phyloP scores from a whole-genome alignment of 2,888 invertebrate genomes.

The Agonum fuliginosum region DNA sequence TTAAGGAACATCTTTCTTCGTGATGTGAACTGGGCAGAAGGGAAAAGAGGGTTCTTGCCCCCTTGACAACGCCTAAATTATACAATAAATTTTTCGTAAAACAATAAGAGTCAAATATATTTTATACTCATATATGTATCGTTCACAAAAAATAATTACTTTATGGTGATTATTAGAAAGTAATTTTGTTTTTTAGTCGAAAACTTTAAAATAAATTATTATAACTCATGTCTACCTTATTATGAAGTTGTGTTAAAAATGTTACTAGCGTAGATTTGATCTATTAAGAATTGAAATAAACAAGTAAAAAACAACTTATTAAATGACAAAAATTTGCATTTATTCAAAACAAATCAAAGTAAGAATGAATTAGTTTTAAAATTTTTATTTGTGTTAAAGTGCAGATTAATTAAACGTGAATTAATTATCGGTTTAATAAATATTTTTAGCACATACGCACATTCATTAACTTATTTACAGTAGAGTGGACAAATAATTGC shows the following conservation, averaged over 20 bases:
- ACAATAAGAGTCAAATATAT: no score
- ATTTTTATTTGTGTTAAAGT: constrained; percentile 29
- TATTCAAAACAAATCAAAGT: not conserved
- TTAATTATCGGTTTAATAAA: not conserved
- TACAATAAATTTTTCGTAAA: no score
- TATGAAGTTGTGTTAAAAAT: no score
- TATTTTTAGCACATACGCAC: not conserved
- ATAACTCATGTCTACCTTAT: no score
- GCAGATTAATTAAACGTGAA: constrained; percentile 16
- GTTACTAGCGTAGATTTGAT: not conserved
- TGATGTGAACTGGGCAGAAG: no score
- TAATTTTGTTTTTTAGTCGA: no score
- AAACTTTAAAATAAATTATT: no score
- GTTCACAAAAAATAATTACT: no score
- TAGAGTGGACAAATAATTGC: not conserved
- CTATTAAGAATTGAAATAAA: not conserved
- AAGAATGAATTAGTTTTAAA: constrained; percentile 6
- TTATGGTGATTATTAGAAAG: constrained; percentile 3
- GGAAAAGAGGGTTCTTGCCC: no score
- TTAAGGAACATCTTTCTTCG: no score
- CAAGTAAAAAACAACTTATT: constrained; percentile 6
- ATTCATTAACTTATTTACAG: constrained; percentile 17
- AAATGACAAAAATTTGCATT: not conserved
- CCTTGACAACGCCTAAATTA: no score
- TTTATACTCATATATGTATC: no score